These are phyloP conservation scores for Cryptotermes secundus DNA, from an alignment of 1,140 invertebrate genomes.

Conservation along the genomic window DNA sequence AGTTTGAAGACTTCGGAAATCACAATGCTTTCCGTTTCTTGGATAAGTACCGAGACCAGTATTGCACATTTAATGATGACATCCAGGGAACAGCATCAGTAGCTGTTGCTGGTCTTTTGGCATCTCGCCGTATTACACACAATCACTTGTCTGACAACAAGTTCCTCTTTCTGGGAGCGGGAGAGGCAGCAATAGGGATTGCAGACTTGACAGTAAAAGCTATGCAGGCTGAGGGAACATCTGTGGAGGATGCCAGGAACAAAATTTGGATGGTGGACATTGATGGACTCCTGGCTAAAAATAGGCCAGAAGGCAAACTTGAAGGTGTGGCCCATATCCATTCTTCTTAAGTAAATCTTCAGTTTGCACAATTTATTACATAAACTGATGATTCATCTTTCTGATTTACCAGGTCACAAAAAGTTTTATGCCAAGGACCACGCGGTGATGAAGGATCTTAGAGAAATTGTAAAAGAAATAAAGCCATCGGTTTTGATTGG, in stretches of 20 bases:
- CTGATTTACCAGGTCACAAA: constrained; percentile 70
- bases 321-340: constrained; percentile 33
- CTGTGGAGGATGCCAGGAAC: constrained; percentile 65
- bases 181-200: constrained; percentile 86
- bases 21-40: constrained; percentile 85
- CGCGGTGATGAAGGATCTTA: constrained; percentile 65
- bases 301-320: constrained; percentile 62
- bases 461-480: constrained; percentile 72
- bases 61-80: constrained; percentile 96
- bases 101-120: constrained; percentile 87
- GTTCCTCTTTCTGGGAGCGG: constrained; percentile 90
- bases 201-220: constrained; percentile 84
- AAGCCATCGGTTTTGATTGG: constrained; percentile 88
- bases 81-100: constrained; percentile 92
- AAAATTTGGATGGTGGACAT: constrained; percentile 75
- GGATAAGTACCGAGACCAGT: constrained; percentile 77
- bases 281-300: constrained; percentile 75
- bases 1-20: constrained; percentile 96
- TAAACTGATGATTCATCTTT: neutral
- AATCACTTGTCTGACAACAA: constrained; percentile 75
- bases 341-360: constrained; percentile 33
- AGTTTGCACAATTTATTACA: neutral
- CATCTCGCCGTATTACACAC: constrained; percentile 74
- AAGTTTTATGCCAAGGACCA: constrained; percentile 70
- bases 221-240: constrained; percentile 78